Conservation (phyloP, 2,797 vertebrate genomes). For the Hyperoplus immaculatus region DNA sequence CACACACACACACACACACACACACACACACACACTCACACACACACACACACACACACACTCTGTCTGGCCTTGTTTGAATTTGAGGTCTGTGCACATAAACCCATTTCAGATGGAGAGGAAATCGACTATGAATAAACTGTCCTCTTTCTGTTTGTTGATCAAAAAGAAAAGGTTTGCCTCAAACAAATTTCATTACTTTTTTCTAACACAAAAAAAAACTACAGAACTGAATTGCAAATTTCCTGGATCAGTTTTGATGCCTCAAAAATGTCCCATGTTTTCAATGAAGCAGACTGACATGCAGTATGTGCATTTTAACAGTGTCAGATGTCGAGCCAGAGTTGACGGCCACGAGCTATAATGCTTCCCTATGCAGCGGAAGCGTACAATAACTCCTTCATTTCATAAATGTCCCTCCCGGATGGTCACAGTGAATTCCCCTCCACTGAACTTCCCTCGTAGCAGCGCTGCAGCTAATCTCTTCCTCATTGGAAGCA, state of each 20-base stretch:
- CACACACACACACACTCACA: no score
- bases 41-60: no score
- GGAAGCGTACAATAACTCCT: slow-evolving; percentile 51
- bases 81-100: slow-evolving; percentile 47
- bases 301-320: slow-evolving; percentile 33
- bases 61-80: slow-evolving; percentile 65
- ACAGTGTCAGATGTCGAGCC: not conserved
- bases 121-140: slow-evolving; percentile 43
- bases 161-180: slow-evolving; percentile 10
- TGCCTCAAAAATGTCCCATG: not conserved
- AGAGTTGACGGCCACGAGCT: slow-evolving; percentile 25
- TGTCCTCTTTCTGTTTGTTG: not conserved
- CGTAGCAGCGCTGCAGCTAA: slow-evolving; percentile 51
- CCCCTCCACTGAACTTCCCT: slow-evolving; percentile 53
- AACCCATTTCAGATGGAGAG: slow-evolving; percentile 60
- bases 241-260: not conserved
- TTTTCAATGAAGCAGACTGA: slow-evolving; percentile 9
- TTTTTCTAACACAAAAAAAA: not conserved
- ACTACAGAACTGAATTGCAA: not conserved
- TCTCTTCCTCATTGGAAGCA: slow-evolving; percentile 68
- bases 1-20: no score
- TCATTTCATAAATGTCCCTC: slow-evolving; percentile 58
- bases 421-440: slow-evolving; percentile 62
- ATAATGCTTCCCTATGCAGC: slow-evolving; percentile 23
- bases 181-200: not conserved